phyloP scores from a whole-genome alignment of 2,888 invertebrate species.

The Gasteruption jaculator region DNA sequence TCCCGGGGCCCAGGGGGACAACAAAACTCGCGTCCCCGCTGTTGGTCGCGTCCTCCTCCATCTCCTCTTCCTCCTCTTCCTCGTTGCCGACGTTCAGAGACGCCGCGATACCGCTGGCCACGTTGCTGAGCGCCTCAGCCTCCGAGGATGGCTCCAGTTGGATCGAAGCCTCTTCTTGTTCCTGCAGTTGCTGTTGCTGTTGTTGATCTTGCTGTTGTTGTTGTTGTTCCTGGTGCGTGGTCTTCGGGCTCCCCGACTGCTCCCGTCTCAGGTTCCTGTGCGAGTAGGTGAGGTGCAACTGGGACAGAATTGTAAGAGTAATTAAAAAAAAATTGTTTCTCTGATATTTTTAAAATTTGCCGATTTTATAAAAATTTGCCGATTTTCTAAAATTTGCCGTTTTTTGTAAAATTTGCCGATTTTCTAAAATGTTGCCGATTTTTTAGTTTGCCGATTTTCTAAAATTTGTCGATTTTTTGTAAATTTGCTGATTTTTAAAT shows the following conservation, averaged over 20 bases:
- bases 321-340: no score
- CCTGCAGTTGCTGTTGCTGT: constrained; percentile 15
- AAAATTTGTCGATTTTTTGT: no score
- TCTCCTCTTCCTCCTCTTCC: constrained; percentile 56
- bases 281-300: constrained; percentile 48
- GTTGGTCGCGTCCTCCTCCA: neutral
- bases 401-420: no score
- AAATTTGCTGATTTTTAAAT: no score
- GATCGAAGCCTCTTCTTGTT: constrained; percentile 28
- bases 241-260: constrained; percentile 17
- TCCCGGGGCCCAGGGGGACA: constrained; percentile 33
- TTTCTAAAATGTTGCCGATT: no score
- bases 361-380: no score
- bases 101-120: constrained; percentile 58
- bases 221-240: constrained; percentile 8
- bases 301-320: no score
- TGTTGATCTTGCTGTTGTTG: constrained; percentile 18
- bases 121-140: constrained; percentile 56
- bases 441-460: no score
- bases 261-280: constrained; percentile 34
- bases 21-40: constrained; percentile 33
- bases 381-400: no score
- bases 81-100: constrained; percentile 56
- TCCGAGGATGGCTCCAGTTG: constrained; percentile 55
- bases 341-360: no score